Base-by-base conservation (phyloP, 2,113 vertebrate species). In the Tupaia tana region DNA sequence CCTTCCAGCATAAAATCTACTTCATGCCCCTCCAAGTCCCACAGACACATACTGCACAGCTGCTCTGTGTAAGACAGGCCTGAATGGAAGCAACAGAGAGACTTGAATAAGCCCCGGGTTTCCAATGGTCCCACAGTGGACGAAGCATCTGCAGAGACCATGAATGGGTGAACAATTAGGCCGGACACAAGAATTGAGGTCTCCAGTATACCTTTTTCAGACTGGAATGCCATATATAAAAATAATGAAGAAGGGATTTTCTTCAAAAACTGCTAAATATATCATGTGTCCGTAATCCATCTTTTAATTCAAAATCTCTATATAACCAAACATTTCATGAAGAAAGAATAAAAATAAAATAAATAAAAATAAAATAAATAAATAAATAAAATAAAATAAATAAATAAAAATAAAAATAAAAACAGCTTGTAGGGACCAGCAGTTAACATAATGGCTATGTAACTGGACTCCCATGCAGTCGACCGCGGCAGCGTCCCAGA, bases 291-390 rank as follows among this genome's bases (percentile, higher is more conserved):
- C 69, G 7, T 56, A 77, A 27, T 80, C 7, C 4, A 11, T 61
- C 31, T n/a, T n/a, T 69, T 6, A 78, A 90, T 77, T 95, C 77
- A 74, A 89, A 74, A 20, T 86, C 52, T 66, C 85, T 34, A 74
- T 19, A 71, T 3, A 67, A 70, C 54, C 54, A 85, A 84, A 89
- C 6, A 63, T 64, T 85, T 79, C 18, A 75, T 54, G 54, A 89
- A 91, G 86, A 91, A 4, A 54, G 25, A 70, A 58, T 29, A 59
- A 43, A 43, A 43, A 43, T n/a, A n/a, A n/a, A n/a, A n/a, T n/a
- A n/a, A n/a, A n/a, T n/a, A n/a, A n/a, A n/a, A n/a, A n/a, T n/a
- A n/a, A n/a, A n/a, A n/a, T n/a, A n/a, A n/a, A n/a, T n/a, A n/a
- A n/a, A n/a, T n/a, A n/a, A n/a, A n/a, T n/a, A n/a, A n/a, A n/a